phyloP scores from a whole-genome alignment of 2,113 vertebrate genomes.

The Gnathonemus echidnorhynchus region DNA sequence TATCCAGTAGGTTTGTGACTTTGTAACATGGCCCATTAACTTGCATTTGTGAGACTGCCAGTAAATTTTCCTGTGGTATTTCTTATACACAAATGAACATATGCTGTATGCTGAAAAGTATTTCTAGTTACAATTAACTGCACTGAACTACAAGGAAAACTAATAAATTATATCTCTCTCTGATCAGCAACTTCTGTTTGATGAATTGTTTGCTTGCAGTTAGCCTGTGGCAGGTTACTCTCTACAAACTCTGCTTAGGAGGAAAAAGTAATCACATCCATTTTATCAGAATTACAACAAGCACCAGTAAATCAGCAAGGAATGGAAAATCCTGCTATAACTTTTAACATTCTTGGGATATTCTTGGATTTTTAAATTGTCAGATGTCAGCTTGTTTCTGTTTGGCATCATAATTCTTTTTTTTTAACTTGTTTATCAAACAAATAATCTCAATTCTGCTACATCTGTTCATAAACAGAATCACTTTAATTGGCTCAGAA shows the following conservation, averaged over 20 bases:
- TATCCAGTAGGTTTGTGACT: constrained; percentile 31
- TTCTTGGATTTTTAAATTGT: not conserved
- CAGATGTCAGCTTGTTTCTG: not conserved
- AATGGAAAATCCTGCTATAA: not conserved
- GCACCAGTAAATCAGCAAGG: not conserved
- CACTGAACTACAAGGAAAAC: not conserved
- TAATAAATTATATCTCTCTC: not conserved
- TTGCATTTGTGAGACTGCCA: constrained; percentile 25
- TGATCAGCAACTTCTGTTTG: not conserved
- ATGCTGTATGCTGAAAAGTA: not conserved
- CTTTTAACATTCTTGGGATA: not conserved
- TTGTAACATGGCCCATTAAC: constrained; percentile 35
- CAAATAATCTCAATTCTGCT: constrained; percentile 18
- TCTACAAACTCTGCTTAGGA: not conserved
- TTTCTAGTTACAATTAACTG: constrained; percentile 22
- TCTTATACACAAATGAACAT: constrained; percentile 26
- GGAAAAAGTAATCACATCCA: not conserved
- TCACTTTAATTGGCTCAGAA: constrained; percentile 19
- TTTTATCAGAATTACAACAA: not conserved
- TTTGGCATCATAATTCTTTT: constrained; percentile 36
- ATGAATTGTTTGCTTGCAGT: not conserved
- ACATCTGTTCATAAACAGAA: constrained; percentile 9
- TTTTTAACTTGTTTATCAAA: constrained; percentile 33
- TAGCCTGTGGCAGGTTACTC: not conserved
- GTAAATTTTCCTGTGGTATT: constrained; percentile 19